Evolutionary conservation across 2,113 vertebrate species (phyloP).

Genomic region (Nyctereutes procyonoides): DNA sequence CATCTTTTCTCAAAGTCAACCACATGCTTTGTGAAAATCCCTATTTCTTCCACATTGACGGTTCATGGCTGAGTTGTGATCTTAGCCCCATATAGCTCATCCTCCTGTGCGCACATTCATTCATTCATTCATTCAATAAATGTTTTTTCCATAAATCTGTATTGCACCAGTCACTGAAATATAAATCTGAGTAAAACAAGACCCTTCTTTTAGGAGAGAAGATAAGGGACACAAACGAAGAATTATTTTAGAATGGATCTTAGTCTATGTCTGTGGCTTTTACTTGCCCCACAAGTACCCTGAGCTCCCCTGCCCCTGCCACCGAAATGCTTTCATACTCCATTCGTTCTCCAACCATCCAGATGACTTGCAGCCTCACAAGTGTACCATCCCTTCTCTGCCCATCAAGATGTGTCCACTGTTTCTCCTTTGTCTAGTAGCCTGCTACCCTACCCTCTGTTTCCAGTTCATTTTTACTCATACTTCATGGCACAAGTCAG

Average conservation of each 20-base stretch:
- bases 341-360: neutral
- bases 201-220: neutral
- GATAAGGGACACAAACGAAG: neutral
- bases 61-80: neutral
- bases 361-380: neutral
- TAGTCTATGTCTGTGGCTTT: neutral
- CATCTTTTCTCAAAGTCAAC: conserved; percentile 66
- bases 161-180: neutral
- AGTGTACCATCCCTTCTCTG: neutral
- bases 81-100: neutral
- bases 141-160: neutral
- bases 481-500: neutral
- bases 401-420: neutral
- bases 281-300: neutral
- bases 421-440: neutral
- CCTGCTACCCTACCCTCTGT: neutral
- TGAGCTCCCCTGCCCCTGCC: neutral
- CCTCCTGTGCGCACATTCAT: neutral
- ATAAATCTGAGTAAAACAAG: neutral
- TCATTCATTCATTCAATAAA: neutral
- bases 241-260: neutral
- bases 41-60: neutral
- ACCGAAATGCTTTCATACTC: neutral
- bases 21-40: conserved; percentile 36
- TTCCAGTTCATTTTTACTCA: neutral